phyloP scores from a whole-genome alignment of 2,888 invertebrate genomes.

The Halocaridina rubra region DNA sequence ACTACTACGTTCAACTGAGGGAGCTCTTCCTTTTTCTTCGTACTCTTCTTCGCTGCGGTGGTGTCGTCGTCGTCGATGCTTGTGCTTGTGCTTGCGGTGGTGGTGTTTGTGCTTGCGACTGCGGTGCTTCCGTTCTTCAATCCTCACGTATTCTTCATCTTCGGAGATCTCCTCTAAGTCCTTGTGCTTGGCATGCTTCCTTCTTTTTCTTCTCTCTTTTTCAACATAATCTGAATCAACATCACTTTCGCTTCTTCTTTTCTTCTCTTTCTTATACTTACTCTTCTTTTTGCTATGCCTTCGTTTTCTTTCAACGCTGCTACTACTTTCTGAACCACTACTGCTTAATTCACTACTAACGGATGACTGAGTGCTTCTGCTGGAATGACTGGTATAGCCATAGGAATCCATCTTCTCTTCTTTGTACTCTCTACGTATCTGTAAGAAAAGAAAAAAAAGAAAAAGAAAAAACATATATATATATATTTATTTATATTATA shows the following conservation, averaged over 20 bases:
- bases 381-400: not conserved
- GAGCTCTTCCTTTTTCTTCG: slow-evolving; percentile 3
- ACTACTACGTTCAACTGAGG: not conserved
- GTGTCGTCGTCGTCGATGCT: slow-evolving; percentile 18
- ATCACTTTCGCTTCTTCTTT: not conserved
- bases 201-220: not conserved
- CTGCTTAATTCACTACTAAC: slow-evolving; percentile 14
- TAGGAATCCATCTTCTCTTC: not conserved
- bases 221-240: not conserved
- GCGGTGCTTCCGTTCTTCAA: slow-evolving; percentile 24
- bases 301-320: not conserved
- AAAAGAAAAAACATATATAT: no score
- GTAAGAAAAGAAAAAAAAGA: no score
- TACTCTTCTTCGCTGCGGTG: slow-evolving; percentile 20
- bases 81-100: slow-evolving; percentile 37
- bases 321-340: not conserved
- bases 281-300: not conserved
- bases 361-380: not conserved
- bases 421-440: slow-evolving; percentile 11
- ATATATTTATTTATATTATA: no score
- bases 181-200: not conserved
- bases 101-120: slow-evolving; percentile 12
- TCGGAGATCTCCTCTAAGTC: not conserved
- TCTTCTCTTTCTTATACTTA: not conserved
- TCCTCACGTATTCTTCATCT: not conserved